phyloP scores from a whole-genome alignment of 2,888 invertebrate genomes.

The Pheosia tremula region DNA sequence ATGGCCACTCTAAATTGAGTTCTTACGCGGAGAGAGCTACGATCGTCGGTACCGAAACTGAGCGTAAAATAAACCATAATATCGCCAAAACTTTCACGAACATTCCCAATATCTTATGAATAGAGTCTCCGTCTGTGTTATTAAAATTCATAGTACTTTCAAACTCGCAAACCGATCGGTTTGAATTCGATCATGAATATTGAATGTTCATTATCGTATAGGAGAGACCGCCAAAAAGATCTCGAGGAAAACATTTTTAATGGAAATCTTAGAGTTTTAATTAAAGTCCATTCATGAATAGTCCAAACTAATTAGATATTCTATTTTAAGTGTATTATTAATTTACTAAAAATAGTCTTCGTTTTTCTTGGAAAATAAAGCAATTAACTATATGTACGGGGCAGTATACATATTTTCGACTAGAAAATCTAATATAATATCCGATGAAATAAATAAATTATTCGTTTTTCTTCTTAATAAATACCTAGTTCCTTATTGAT shows the following conservation, averaged over 20 bases:
- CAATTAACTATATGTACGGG: too few species aligned
- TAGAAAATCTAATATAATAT: too few species aligned
- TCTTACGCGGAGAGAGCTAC: not conserved
- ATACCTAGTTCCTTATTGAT: too few species aligned
- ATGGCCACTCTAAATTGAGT: too few species aligned
- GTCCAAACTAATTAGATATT: slow-evolving; percentile 4
- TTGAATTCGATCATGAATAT: slow-evolving; percentile 24
- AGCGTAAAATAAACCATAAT: slow-evolving; percentile 1
- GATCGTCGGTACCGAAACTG: not conserved
- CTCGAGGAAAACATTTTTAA: slow-evolving; percentile 14
- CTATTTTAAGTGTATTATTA: not conserved
- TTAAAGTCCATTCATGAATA: slow-evolving; percentile 15
- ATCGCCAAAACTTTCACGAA: not conserved
- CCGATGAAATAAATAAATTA: too few species aligned
- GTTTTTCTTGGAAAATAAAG: too few species aligned
- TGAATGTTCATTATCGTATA: slow-evolving; percentile 17
- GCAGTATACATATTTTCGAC: too few species aligned
- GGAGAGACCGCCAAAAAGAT: slow-evolving; percentile 13
- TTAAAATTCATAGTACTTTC: slow-evolving; percentile 5
- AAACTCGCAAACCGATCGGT: slow-evolving; percentile 5
- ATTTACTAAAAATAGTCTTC: too few species aligned
- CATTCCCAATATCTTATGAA: not conserved
- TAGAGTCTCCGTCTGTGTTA: not conserved
- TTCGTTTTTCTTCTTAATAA: too few species aligned
- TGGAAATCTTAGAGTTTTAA: slow-evolving; percentile 23